These are phyloP conservation scores for Aquatica leii DNA, from an alignment of 2,888 invertebrate genomes.

Conservation along the genomic window DNA sequence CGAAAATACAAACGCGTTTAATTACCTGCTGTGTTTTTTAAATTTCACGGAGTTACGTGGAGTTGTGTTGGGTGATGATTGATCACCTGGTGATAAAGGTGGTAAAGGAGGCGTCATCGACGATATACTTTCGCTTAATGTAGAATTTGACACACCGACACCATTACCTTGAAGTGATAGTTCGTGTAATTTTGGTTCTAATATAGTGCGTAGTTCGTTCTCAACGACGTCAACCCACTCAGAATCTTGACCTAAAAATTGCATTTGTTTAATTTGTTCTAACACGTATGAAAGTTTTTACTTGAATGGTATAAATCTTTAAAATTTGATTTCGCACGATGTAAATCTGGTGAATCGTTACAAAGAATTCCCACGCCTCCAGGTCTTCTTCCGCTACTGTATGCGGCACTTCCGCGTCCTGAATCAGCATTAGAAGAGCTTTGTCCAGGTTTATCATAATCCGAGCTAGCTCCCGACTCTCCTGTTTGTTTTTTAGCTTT, in stretches of 20 bases:
- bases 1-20: neutral
- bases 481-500: conserved; percentile 61
- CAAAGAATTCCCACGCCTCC: conserved; percentile 64
- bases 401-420: conserved; percentile 81
- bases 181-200: conserved; percentile 77
- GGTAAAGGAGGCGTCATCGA: conserved; percentile 83
- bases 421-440: conserved; percentile 80
- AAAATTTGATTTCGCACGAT: conserved; percentile 49
- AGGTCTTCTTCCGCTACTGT: conserved; percentile 75
- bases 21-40: conserved; percentile 58
- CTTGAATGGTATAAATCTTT: conserved; percentile 46
- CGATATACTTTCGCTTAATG: conserved; percentile 70
- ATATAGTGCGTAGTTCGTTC: conserved; percentile 78
- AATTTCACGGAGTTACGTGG: conserved; percentile 60
- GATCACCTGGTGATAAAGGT: conserved; percentile 74
- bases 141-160: conserved; percentile 71
- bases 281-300: conserved; percentile 12
- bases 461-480: conserved; percentile 72
- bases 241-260: conserved; percentile 67
- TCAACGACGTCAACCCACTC: conserved; percentile 87
- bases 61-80: conserved; percentile 60
- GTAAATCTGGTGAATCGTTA: conserved; percentile 67
- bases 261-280: neutral
- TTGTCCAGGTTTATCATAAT: conserved; percentile 79
- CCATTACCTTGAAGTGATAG: conserved; percentile 64